Evolutionary conservation across 2,888 invertebrate species (phyloP).

Genomic region (Eudemis profundana): DNA sequence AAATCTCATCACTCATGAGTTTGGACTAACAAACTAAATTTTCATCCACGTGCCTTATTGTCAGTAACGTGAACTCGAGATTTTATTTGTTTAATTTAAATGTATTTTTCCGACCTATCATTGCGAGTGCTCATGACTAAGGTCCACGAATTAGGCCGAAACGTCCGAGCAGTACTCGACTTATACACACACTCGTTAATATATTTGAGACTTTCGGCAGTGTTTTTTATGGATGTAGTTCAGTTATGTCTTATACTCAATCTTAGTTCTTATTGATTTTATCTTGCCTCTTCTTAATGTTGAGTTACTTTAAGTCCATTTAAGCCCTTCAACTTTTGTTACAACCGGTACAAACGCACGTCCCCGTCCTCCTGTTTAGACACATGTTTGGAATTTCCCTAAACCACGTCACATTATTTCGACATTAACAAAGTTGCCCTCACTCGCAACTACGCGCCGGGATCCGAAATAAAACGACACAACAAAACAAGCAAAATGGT

Average conservation of each 20-base stretch:
- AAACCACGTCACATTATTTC: conserved; percentile 64
- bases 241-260: not conserved
- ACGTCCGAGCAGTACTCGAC: no score
- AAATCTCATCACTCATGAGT: no score
- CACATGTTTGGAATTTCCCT: conserved; percentile 31
- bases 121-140: no score
- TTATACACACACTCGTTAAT: no score
- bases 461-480: conserved; percentile 64
- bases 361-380: conserved; percentile 15
- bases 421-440: conserved; percentile 73
- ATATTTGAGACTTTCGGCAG: no score
- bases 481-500: conserved; percentile 64
- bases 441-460: conserved; percentile 63
- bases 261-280: not conserved
- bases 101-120: no score
- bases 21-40: no score
- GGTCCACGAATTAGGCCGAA: no score
- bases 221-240: no score
- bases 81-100: no score
- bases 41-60: no score
- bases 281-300: not conserved
- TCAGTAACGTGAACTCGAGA: no score
- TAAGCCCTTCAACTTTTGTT: conserved; percentile 29
- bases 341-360: conserved; percentile 7
- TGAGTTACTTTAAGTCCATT: conserved; percentile 10